Evolutionary conservation across 2,113 vertebrate genomes (phyloP).

Genomic region (Laticauda colubrina): DNA sequence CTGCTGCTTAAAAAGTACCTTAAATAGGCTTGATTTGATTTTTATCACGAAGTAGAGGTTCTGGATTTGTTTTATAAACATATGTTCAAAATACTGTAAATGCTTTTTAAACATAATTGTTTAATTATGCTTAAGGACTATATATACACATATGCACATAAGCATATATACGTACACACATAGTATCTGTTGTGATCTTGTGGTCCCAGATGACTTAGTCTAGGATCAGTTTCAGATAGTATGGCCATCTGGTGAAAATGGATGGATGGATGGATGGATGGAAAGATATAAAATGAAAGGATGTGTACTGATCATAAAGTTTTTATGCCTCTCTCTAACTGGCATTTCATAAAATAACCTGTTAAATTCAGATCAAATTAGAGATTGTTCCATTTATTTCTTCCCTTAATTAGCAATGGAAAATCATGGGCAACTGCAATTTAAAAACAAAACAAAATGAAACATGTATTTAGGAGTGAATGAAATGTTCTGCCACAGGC

Average conservation of each 20-base stretch:
- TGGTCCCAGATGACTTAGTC: neutral
- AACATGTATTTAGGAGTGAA: neutral
- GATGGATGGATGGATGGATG: neutral
- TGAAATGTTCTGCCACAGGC: neutral
- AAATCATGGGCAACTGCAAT: neutral
- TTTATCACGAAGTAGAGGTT: neutral
- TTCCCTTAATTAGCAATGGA: neutral
- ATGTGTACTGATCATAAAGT: neutral
- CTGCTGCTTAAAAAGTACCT: neutral
- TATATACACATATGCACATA: neutral
- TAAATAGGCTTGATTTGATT: neutral
- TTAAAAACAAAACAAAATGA: neutral
- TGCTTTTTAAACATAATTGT: neutral
- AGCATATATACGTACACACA: neutral
- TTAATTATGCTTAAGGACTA: neutral
- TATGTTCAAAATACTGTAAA: neutral
- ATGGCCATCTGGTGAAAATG: neutral
- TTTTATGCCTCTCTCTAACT: neutral
- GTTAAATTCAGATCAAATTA: neutral
- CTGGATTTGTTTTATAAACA: neutral
- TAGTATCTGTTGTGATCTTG: neutral
- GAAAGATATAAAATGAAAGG: neutral
- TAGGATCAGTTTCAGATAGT: neutral
- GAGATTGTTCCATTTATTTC: neutral
- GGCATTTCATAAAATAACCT: neutral